phyloP scores from a whole-genome alignment of 2,113 vertebrate genomes.

The Centrocercus urophasianus region DNA sequence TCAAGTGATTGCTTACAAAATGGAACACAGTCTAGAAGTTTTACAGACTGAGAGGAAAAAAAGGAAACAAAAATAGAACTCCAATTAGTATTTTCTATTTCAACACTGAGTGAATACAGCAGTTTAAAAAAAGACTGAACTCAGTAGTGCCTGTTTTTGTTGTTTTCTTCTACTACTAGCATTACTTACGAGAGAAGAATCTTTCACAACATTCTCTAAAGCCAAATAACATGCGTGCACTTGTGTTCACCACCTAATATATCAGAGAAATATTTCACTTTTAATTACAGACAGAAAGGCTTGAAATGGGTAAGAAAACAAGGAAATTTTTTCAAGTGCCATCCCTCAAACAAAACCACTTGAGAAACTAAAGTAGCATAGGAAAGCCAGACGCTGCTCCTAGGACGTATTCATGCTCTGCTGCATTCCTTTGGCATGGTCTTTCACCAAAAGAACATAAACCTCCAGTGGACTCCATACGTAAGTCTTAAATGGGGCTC shows the following conservation, averaged over 20 bases:
- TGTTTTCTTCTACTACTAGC: not conserved
- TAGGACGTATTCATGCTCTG: not conserved
- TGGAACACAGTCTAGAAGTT: not conserved
- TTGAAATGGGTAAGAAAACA: conserved; percentile 5
- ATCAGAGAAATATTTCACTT: not conserved
- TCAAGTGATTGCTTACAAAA: not conserved
- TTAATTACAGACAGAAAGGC: not conserved
- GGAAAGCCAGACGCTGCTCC: not conserved
- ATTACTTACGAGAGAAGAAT: not conserved
- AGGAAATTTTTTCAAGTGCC: not conserved
- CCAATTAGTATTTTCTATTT: not conserved
- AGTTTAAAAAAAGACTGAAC: not conserved
- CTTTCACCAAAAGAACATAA: not conserved
- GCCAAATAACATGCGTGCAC: not conserved
- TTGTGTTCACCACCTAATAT: not conserved
- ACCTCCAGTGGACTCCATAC: not conserved
- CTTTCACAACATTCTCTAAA: not conserved
- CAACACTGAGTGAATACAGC: not conserved
- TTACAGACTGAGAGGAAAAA: not conserved
- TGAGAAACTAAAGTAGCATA: not conserved
- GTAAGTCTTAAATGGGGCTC: not conserved
- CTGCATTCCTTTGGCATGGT: not conserved
- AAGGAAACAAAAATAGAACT: not conserved
- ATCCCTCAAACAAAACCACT: not conserved
- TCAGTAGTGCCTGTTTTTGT: not conserved